Percentiles rank a stretch among this genome's conserved stretches.
phyloP scores from a whole-genome alignment of 2,113 vertebrate species.

The Rhineura floridana region DNA sequence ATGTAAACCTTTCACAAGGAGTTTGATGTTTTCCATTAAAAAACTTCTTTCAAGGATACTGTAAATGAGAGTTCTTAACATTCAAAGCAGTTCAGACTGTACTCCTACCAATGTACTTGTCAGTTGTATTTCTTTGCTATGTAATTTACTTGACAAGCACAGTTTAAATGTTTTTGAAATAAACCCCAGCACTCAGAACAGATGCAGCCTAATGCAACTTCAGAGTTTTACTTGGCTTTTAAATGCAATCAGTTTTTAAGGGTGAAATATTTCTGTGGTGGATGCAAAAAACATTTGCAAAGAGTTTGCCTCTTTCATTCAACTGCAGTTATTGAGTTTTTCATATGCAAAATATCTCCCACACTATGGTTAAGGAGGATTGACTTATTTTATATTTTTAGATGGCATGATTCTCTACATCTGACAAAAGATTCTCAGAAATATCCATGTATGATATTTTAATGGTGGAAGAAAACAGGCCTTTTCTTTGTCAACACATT shows the following conservation, averaged over 20 bases:
- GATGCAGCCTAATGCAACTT: slow-evolving; percentile 47
- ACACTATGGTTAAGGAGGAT: slow-evolving; percentile 1
- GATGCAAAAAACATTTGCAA: slow-evolving; percentile 34
- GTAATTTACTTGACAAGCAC: slow-evolving; percentile 64
- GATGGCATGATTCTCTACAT: neutral
- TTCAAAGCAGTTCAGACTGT: slow-evolving; percentile 10
- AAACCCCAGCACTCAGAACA: slow-evolving; percentile 55
- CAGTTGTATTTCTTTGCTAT: slow-evolving; percentile 48
- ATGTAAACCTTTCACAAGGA: neutral
- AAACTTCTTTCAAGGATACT: slow-evolving; percentile 16
- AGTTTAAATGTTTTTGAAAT: slow-evolving; percentile 62
- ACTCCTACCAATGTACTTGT: slow-evolving; percentile 30
- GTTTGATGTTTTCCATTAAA: slow-evolving; percentile 49
- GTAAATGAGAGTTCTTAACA: slow-evolving; percentile 22
- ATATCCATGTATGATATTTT: neutral
- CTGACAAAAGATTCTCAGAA: neutral
- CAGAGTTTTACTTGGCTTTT: slow-evolving; percentile 59
- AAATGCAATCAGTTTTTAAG: slow-evolving; percentile 61
- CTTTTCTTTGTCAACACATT: neutral
- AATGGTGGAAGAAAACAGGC: neutral
- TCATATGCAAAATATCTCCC: slow-evolving; percentile 34
- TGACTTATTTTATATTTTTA: neutral
- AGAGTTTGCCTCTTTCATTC: slow-evolving; percentile 36
- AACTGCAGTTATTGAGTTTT: slow-evolving; percentile 43
- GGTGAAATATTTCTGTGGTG: slow-evolving; percentile 50